Evolutionary conservation across 2,113 vertebrate genomes (phyloP).

Genomic region (Lichenostomus cassidix): DNA sequence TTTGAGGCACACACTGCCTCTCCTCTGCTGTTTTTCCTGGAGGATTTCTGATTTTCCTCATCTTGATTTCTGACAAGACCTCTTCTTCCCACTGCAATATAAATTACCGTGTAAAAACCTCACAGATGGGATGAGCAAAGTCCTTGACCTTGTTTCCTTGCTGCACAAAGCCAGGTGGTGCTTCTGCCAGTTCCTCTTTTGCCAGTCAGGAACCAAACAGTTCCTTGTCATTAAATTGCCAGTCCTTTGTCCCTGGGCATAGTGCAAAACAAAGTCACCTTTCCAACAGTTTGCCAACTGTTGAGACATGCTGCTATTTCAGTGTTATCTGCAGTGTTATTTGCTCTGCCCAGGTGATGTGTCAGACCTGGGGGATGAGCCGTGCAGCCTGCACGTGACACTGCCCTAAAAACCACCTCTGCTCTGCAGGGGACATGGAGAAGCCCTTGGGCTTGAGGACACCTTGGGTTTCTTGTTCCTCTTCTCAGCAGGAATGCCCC

Average conservation of each 20-base stretch:
- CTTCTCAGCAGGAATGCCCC: neutral
- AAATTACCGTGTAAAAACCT: neutral
- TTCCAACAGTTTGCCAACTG: slow-evolving; percentile 27
- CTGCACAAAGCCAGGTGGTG: slow-evolving; percentile 53
- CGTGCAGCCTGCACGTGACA: neutral
- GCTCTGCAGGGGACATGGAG: neutral
- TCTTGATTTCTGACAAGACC: neutral
- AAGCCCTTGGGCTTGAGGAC: neutral
- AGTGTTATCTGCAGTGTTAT: neutral
- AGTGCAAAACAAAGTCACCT: slow-evolving; percentile 48
- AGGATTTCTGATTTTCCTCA: too few relatives aligned
- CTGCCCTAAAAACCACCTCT: neutral
- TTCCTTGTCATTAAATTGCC: neutral
- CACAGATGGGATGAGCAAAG: slow-evolving; percentile 46
- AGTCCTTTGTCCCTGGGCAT: slow-evolving; percentile 41
- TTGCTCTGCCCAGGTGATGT: neutral
- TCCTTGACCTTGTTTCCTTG: slow-evolving; percentile 57
- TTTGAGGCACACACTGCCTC: neutral
- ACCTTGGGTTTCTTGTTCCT: neutral
- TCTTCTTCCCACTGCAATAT: neutral
- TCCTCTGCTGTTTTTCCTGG: neutral
- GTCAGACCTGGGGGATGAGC: neutral
- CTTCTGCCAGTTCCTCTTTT: neutral
- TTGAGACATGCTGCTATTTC: slow-evolving; percentile 14
- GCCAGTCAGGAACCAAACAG: slow-evolving; percentile 31